Base-by-base conservation (phyloP, 2,113 vertebrate genomes). In the Empidonax alnorum region DNA sequence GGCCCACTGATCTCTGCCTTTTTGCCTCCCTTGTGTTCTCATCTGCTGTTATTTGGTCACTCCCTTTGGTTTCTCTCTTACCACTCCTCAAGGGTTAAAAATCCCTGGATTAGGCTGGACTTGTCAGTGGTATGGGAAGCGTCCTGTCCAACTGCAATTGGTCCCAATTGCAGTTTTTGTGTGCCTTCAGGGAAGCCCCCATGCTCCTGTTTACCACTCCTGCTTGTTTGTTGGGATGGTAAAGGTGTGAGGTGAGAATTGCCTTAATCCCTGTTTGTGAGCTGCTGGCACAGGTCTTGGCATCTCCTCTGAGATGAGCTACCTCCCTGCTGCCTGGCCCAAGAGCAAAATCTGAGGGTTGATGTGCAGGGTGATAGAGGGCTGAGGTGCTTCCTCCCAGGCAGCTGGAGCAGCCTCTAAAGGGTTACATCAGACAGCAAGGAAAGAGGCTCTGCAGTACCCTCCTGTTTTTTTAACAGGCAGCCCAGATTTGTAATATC, bases 401-500 rank as follows among this genome's bases (percentile, higher is more conserved):
- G 50, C 58, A 58, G 73, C 35, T 53, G 35, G 63, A 82, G 73
- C 50, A 83, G 58, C 44, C 9, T 8, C 9, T 5, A 46, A 71
- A 84, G 80, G 86, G 92, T 92, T 94, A 81, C 87, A 66, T 52
- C 39, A 72, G 66, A 3, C 59, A 58, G 68, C 49, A 53, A 71
- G 69, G n/a, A 72, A 50, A 86, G 87, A 63, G 69, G 63, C 55
- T 89, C 56, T 35, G 37, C n/a, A 87, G 75, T 79, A 69, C 39
- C 55, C 78, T 66, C 9, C 53, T 10, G 72, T 84, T 63, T 72
- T 91, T 86, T 66, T 68, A 93, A 93, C 66, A 78, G 59, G 92
- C 90, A 93, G 84, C 78, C 39, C 53, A 80, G 96, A 84, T 87
- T 87, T 96, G 90, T 96, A 94, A 78, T 92, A 92, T 92, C 95